These are phyloP conservation scores for Alitta virens DNA, from an alignment of 2,888 invertebrate genomes.

Conservation along the genomic window DNA sequence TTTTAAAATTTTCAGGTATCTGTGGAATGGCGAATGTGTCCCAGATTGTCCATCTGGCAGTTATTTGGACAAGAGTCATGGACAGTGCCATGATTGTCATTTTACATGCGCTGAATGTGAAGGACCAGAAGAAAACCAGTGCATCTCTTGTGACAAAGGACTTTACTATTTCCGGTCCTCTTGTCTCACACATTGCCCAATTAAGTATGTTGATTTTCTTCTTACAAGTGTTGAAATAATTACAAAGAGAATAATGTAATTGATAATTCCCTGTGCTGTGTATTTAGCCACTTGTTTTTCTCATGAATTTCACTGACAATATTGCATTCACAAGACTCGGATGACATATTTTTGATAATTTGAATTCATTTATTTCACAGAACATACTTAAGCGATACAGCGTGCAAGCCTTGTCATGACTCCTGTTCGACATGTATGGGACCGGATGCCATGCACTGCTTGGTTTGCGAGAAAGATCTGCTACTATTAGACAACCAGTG, in stretches of 20 bases:
- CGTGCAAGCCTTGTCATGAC: neutral
- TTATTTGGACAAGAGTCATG: neutral
- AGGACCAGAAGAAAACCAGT: conserved; percentile 7
- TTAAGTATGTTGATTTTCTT: neutral
- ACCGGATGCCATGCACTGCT: neutral
- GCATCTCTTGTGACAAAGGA: conserved; percentile 5
- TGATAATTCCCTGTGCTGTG: no score
- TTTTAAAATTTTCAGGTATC: neutral
- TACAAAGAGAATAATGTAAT: neutral
- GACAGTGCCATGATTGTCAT: conserved; percentile 3
- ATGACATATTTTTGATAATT: no score
- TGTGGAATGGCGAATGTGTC: conserved; percentile 11
- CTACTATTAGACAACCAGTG: neutral
- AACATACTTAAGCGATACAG: no score
- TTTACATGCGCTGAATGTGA: conserved; percentile 5
- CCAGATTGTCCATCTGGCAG: conserved; percentile 4
- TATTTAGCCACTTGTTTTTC: no score
- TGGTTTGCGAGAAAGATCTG: neutral
- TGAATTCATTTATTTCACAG: no score
- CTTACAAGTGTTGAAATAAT: neutral
- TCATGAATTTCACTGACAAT: no score
- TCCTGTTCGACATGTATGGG: neutral
- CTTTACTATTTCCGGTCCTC: conserved; percentile 1
- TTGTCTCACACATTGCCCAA: conserved; percentile 17
- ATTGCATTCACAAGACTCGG: no score